Evolutionary conservation across 2,888 invertebrate species (phyloP).

Genomic region (Brachycybe producta): DNA sequence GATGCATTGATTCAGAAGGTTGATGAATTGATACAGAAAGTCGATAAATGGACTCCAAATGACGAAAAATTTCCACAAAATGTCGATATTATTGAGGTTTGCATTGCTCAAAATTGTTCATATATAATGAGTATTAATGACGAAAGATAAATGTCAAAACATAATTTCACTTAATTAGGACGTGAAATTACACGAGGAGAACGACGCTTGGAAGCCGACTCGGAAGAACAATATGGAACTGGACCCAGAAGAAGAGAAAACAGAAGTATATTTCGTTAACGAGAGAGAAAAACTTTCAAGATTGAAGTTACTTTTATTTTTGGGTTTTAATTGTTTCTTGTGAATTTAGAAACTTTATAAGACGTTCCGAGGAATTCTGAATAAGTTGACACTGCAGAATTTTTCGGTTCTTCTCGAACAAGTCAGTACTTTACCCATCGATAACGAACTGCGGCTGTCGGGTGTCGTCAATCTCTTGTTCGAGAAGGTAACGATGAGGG

Average conservation of each 20-base stretch:
- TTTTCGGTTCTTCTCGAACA: constrained; percentile 67
- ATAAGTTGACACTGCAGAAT: constrained; percentile 89
- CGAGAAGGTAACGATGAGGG: constrained; percentile 67
- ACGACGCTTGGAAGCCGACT: constrained; percentile 83
- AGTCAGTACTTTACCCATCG: constrained; percentile 61
- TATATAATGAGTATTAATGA: too few species aligned
- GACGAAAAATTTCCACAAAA: too few species aligned
- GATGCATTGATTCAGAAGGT: too few species aligned
- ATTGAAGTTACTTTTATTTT: not conserved
- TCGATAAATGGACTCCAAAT: too few species aligned
- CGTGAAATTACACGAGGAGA: constrained; percentile 68
- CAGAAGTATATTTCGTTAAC: constrained; percentile 20
- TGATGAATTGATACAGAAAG: too few species aligned
- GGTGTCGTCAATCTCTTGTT: constrained; percentile 81
- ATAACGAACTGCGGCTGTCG: constrained; percentile 60
- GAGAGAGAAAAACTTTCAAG: not conserved
- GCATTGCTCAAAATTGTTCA: too few species aligned
- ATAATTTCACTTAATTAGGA: constrained; percentile 49
- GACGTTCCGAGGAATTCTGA: constrained; percentile 72
- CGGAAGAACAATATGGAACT: constrained; percentile 39
- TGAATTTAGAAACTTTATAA: constrained; percentile 53
- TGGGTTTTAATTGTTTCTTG: constrained; percentile 12
- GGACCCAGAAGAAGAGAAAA: constrained; percentile 21
- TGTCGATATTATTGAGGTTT: too few species aligned
- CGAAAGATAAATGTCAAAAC: too few species aligned